These are phyloP conservation scores for Micronisus gabar DNA, from an alignment of 2,113 vertebrate genomes.

Conservation along the genomic window DNA sequence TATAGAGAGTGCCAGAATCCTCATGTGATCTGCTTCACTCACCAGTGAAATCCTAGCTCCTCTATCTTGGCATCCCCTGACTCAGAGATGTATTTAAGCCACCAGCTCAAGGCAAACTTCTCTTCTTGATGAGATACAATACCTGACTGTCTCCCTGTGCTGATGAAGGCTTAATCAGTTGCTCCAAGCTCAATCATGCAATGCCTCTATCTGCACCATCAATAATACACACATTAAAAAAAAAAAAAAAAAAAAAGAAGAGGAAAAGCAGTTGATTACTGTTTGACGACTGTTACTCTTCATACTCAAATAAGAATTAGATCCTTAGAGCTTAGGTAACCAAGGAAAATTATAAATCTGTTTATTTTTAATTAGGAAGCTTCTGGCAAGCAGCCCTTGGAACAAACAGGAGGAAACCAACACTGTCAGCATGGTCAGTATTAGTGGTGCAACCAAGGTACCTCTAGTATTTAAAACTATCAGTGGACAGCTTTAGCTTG, in stretches of 20 bases:
- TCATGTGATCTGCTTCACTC: constrained; percentile 80
- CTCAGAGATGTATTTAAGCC: constrained; percentile 17
- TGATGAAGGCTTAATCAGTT: not conserved
- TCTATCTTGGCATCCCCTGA: constrained; percentile 38
- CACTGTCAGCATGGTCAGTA: not conserved
- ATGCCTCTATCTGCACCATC: not conserved
- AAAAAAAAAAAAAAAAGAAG: not conserved
- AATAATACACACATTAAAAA: not conserved
- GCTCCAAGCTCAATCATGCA: not conserved
- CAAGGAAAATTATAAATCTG: not conserved
- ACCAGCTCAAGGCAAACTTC: not conserved
- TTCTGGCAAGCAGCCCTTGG: constrained; percentile 10
- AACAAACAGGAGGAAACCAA: constrained; percentile 11
- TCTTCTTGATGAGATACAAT: not conserved
- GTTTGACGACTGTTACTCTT: not conserved
- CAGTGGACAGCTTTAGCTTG: not conserved
- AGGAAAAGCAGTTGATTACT: not conserved
- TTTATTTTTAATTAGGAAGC: constrained; percentile 73
- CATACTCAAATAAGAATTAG: not conserved
- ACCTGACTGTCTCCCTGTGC: not conserved
- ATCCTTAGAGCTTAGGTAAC: not conserved
- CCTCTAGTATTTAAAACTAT: constrained; percentile 44
- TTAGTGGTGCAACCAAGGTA: not conserved
- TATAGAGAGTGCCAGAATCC: constrained; percentile 72
- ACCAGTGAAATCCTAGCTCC: constrained; percentile 82